These are phyloP conservation scores for Petrocephalus schoutedeni DNA, from an alignment of 2,797 vertebrate species.

Conservation along the genomic window DNA sequence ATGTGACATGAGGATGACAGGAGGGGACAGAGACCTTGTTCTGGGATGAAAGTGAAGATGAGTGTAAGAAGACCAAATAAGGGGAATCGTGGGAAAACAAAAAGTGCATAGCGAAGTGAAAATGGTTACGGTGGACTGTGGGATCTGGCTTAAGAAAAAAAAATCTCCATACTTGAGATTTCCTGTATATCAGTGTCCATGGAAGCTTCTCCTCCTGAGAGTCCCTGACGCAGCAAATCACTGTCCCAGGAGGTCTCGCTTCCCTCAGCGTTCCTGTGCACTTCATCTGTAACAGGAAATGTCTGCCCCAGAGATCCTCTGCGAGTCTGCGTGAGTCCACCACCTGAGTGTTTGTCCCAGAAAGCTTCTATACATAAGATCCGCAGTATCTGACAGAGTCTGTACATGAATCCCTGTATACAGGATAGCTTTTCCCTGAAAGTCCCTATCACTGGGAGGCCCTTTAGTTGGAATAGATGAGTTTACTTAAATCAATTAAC, in stretches of 20 bases:
- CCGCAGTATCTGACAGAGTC: background rate
- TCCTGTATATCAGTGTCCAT: background rate
- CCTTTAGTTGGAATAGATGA: background rate
- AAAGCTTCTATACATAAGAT: background rate
- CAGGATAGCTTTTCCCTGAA: background rate
- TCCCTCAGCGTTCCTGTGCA: background rate
- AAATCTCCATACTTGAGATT: background rate
- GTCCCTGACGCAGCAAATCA: background rate
- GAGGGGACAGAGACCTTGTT: background rate
- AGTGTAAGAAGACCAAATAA: background rate
- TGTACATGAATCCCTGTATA: background rate
- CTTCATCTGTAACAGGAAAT: background rate
- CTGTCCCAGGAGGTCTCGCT: background rate
- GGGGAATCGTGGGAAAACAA: background rate
- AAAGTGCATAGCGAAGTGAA: background rate
- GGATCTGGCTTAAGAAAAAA: background rate
- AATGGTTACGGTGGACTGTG: background rate
- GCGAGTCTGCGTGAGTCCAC: background rate
- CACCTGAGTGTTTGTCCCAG: background rate
- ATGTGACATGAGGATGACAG: background rate
- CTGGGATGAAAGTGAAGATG: background rate
- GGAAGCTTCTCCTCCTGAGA: background rate
- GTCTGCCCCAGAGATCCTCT: background rate
- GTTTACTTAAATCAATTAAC: background rate
- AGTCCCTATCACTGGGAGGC: background rate